These are phyloP conservation scores for Marmota monax DNA, from an alignment of 2,113 vertebrate genomes.

Conservation along the genomic window DNA sequence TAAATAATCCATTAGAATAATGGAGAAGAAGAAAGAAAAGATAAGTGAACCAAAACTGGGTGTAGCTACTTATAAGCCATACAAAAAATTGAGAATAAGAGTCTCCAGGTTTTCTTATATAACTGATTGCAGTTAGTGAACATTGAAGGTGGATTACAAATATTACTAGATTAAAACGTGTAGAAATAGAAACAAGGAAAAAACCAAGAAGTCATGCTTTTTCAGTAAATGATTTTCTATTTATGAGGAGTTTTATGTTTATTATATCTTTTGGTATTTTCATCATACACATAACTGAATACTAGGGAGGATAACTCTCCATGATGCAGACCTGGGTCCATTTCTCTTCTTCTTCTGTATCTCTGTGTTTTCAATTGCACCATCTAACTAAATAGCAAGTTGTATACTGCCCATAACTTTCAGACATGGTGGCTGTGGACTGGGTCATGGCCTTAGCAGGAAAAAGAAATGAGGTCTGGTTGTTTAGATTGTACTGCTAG, in stretches of 20 bases:
- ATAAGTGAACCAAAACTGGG: not conserved
- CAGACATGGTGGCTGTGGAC: not conserved
- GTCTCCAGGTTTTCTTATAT: not conserved
- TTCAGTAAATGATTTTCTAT: not conserved
- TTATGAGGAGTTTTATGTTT: not conserved
- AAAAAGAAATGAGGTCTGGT: not conserved
- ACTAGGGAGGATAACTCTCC: not conserved
- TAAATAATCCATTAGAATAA: not conserved
- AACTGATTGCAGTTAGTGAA: not conserved
- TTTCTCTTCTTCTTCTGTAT: not conserved
- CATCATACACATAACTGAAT: not conserved
- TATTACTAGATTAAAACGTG: not conserved
- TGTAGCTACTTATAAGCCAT: not conserved
- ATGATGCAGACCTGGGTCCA: not conserved
- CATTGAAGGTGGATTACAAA: not conserved
- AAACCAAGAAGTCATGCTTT: not conserved
- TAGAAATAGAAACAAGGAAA: not conserved
- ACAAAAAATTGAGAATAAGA: not conserved
- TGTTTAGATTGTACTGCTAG: not conserved
- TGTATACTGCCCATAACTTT: not conserved
- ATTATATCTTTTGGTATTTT: not conserved
- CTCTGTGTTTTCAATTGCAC: not conserved
- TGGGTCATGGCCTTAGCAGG: not conserved
- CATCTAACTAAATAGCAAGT: not conserved
- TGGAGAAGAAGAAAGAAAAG: not conserved